Conservation (phyloP, 2,797 vertebrate genomes). For the Buphagus erythrorhynchus region DNA sequence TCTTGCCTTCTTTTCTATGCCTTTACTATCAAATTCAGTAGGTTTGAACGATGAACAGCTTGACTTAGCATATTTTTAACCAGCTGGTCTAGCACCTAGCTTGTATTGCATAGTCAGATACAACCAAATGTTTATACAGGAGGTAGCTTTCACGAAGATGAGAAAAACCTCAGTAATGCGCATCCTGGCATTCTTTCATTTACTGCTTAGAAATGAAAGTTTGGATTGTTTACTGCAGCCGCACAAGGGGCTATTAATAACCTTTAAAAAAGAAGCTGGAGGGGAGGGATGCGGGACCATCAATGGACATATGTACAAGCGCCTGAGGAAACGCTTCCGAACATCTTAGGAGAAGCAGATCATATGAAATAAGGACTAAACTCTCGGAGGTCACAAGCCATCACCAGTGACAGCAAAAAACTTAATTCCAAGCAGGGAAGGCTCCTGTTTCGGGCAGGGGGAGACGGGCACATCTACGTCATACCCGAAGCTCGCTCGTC, state of each 20-base stretch:
- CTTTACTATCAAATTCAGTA: constrained; percentile 82
- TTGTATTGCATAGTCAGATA: constrained; percentile 82
- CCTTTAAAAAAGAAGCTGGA: constrained; percentile 56
- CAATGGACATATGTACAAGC: constrained; percentile 5
- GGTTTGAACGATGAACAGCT: constrained; percentile 81
- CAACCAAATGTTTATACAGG: constrained; percentile 85
- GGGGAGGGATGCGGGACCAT: constrained; percentile 59
- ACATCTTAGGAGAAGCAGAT: constrained; percentile 10
- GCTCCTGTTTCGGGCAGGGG: constrained; percentile 10
- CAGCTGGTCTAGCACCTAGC: constrained; percentile 86
- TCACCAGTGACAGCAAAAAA: constrained; percentile 46
- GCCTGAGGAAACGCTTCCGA: constrained; percentile 10
- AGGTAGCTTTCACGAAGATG: constrained; percentile 80
- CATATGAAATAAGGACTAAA: constrained; percentile 5
- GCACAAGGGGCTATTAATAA: constrained; percentile 75
- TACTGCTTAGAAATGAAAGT: constrained; percentile 74
- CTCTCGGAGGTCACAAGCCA: neutral
- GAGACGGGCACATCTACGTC: neutral
- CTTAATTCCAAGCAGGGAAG: constrained; percentile 33
- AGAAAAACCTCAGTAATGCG: constrained; percentile 64
- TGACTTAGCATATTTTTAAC: constrained; percentile 86
- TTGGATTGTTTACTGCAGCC: constrained; percentile 71
- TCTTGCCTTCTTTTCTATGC: constrained; percentile 76
- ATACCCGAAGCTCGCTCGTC: neutral
- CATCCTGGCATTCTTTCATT: constrained; percentile 72